A percentile compares a stretch with the other conserved stretches of the same genome.
These are phyloP conservation scores for Hypocryptadius cinnamomeus DNA, from an alignment of 2,113 vertebrate species.

Conservation along the genomic window DNA sequence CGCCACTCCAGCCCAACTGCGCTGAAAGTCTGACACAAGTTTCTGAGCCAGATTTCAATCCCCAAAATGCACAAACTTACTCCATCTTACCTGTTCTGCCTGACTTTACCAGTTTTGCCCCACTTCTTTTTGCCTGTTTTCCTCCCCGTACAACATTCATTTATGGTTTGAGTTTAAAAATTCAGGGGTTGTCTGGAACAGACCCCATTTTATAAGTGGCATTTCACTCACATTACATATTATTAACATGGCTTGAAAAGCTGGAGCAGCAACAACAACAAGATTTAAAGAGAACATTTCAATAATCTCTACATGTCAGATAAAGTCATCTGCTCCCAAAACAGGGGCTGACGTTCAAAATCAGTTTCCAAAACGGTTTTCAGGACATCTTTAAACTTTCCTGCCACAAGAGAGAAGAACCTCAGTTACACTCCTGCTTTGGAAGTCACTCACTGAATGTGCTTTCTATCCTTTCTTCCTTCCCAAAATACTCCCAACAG, in stretches of 20 bases:
- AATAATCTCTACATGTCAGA: not conserved
- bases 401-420: not conserved
- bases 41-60: not conserved
- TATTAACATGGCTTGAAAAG: not conserved
- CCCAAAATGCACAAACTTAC: accelerated
- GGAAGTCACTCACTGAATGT: not conserved
- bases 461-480: not conserved
- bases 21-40: not conserved
- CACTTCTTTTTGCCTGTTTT: not conserved
- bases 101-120: not conserved
- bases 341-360: not conserved
- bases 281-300: not conserved
- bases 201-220: not conserved
- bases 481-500: not conserved
- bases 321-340: not conserved
- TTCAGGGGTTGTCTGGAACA: not conserved
- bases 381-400: not conserved
- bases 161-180: not conserved
- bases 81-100: not conserved
- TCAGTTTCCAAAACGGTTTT: not conserved
- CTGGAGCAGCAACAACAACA: not conserved
- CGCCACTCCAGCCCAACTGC: not conserved
- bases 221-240: not conserved
- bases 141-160: not conserved
- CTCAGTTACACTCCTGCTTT: not conserved